Base-by-base conservation (phyloP, 2,113 vertebrate species). In the Anarrhichthys ocellatus region DNA sequence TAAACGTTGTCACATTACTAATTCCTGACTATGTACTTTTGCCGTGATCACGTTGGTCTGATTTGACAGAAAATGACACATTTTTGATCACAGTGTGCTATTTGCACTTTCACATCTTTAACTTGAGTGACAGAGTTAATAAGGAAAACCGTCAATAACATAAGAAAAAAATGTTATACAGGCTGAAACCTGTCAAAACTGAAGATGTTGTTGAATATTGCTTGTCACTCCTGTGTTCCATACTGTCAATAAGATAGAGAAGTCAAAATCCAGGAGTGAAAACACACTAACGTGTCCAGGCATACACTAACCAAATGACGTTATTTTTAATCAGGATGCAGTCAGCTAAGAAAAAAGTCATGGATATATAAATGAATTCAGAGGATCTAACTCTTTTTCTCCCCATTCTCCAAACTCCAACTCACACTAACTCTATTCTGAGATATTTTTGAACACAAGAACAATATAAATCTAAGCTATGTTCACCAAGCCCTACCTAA, bases 401-500 rank as follows among this genome's bases (percentile, higher is more conserved):
- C 32, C 66, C 48, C 18, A 40, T 20, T 48, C 38, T 69, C 66
- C 59, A 3, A 9, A 71, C 42, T 66, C 14, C 22, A 73, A 66
- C 32, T 34, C 29, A 58, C 10, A 61, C 14, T 27, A 67, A 44
- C 29, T 34, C 1, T 54, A 71, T 73, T 87, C 22, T 73, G 29
- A 78, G 69, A 71, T 72, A 32, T 71, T 29, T 78, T 48, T 63
- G 73, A 75, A 58, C 66, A 81, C 2, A 9, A 74, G 32, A 67
- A 44, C 34, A 32, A 72, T 22, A 29, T 32, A 29, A 77, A 72
- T 3, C n/a, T 1, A 22, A 65, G 42, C 27, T 42, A 46, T 17
- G 78, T 69, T 68, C 74, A 27, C 24, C 27, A 72, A 89, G 82
- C 79, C 71, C 24, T 4, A 63, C 52, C 59, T 66, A 34, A 76